Base-by-base conservation (phyloP, 2,888 invertebrate genomes). In the Choristoneura rosaceana region DNA sequence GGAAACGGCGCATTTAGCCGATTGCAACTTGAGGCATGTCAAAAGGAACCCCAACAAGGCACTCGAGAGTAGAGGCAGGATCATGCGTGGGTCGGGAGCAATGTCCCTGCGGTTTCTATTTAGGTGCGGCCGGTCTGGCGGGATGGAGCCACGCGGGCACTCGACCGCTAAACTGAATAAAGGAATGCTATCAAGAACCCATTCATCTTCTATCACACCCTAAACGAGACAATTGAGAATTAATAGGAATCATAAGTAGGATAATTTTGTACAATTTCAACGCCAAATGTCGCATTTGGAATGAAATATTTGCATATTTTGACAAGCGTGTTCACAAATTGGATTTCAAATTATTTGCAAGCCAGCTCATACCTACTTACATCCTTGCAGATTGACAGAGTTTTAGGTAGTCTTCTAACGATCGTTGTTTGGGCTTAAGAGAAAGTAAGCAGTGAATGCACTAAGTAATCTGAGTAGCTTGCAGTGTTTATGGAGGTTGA, bases 71-170 rank as follows among this genome's bases (percentile, higher is more conserved):
- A 82, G 84, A 85, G 82, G 85, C 89, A 90, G 92, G 91, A 92
- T 88, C 90, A 89, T 86, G 83, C 85, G 83, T 80, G 77, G 81
- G 80, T 81, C 84, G 93, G 91, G 94, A 90, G 93, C 94, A 94
- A 92, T 90, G 93, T 91, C 93, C 94, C 91, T 93, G 91, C 84
- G 89, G 92, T 94, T 92, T 93, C 94, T 94, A 94, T 94, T 93
- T 94, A 93, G 92, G 93, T 93, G 92, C 93, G 84, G 90, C 92
- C 91, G 85, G 92, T 92, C 84, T 83, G 89, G 81, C 91, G 90
- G 87, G 89, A 89, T 90, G 88, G 85, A 90, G 88, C 90, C 89
- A 89, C 84, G 87, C 87, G 82, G 84, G 90, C 91, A 90, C 87
- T 91, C 89, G 85, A 87, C 88, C 90, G 90, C 87, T 87, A 86